Base-by-base conservation (phyloP, 2,113 vertebrate species). In the Cephalopterus ornatus region DNA sequence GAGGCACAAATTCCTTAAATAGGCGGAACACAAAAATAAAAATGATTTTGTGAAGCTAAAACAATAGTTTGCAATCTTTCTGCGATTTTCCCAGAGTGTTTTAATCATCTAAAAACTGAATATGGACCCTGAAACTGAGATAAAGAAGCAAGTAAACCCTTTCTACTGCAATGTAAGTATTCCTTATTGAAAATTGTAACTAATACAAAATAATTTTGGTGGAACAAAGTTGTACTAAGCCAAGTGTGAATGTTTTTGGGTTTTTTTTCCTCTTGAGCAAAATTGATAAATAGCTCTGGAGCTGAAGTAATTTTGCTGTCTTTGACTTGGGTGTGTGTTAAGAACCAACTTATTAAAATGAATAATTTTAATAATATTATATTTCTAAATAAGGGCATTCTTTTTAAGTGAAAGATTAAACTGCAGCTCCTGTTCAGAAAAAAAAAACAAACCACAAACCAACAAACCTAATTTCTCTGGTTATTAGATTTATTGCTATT, bases 81-180 rank as follows among this genome's bases (percentile, higher is more conserved):
- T 73, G 12, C 37, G 24, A 0, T 52, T 87, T 83, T 56, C 20
- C 12, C 39, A 59, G 49, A 18, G 17, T 4, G 52, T 42, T n/a
- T 33, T 22, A 35, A 6, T 32, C 23, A 5, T n/a, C 62, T 73
- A 8, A 95, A 77, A 33, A 58, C 46, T 18, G 33, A 58, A 50
- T 14, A 97, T 97, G 96, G 94, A 89, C 5, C 21, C 37, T 67
- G 74, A 95, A 63, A 74, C 53, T 30, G 83, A 95, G n/a, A 23
- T 73, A 41, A 85, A 85, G 77, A 95, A 92, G 37, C 81, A 84
- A 79, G 26, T 83, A 61, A 94, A 96, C 42, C 67, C 88, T 9
- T 97, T 91, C 81, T 95, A 92, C 75, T 96, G 96, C 76, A 96
- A 94, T 33, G 96, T 97, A 78, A 96, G 97, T 93, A 84, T 68